Percentiles rank a stretch among this genome's conserved stretches.
These are phyloP conservation scores for Tenualosa ilisha DNA, from an alignment of 2,797 vertebrate genomes.

Conservation along the genomic window DNA sequence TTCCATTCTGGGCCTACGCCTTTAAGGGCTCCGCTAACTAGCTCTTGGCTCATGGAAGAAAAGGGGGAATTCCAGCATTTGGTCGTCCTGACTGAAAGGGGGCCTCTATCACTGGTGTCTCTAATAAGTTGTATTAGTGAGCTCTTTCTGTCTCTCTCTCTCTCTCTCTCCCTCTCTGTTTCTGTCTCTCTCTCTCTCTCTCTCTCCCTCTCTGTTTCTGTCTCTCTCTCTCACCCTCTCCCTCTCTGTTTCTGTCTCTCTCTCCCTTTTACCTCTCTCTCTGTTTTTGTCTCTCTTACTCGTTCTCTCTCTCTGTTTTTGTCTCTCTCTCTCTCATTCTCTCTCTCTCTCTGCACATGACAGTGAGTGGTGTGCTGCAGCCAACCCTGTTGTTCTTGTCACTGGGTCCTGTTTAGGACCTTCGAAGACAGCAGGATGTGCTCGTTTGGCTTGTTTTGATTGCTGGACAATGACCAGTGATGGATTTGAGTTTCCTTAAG, in stretches of 20 bases:
- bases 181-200: too few species aligned
- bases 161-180: too few species aligned
- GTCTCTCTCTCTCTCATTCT: too few species aligned
- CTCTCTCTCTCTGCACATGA: background rate
- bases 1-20: slow-evolving; percentile 1
- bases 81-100: slow-evolving; percentile 18
- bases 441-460: background rate
- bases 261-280: too few species aligned
- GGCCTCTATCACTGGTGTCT: slow-evolving; percentile 23
- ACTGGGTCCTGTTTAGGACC: background rate
- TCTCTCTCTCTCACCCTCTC: too few species aligned
- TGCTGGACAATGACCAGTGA: background rate
- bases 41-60: slow-evolving; percentile 13
- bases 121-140: slow-evolving; percentile 31
- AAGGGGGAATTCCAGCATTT: slow-evolving; percentile 44
- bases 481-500: background rate
- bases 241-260: too few species aligned
- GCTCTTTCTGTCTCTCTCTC: background rate
- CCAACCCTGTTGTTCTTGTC: background rate
- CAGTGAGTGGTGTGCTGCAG: background rate
- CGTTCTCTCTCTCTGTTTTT: too few species aligned
- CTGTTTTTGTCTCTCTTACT: too few species aligned
- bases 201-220: too few species aligned
- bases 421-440: background rate
- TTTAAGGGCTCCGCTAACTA: slow-evolving; percentile 30